Conservation (phyloP, 2,113 vertebrate genomes). For the Psophia crepitans region DNA sequence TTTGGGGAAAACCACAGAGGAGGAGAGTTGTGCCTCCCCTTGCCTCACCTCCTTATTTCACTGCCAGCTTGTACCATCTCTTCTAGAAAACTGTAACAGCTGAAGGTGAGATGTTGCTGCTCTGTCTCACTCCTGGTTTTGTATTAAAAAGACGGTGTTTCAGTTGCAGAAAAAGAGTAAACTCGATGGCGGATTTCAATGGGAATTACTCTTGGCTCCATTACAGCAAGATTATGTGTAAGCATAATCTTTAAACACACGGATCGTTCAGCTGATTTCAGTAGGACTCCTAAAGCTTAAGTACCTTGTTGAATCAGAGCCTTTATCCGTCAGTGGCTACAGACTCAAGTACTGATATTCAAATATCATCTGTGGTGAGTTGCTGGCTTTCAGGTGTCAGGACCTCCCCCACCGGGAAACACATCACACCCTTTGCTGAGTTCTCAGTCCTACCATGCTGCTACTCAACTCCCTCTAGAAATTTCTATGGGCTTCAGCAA, state of each 20-base stretch:
- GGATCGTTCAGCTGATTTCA: constrained; percentile 17
- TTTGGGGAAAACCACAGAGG: neutral
- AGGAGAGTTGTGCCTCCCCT: neutral
- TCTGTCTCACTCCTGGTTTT: neutral
- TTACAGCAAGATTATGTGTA: neutral
- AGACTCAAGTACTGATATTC: neutral
- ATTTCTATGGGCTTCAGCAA: neutral
- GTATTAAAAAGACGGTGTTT: neutral
- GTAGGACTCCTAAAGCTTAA: neutral
- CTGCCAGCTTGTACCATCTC: neutral
- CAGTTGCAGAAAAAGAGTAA: neutral
- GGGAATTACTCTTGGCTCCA: neutral
- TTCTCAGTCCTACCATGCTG: neutral
- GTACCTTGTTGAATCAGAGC: constrained; percentile 36
- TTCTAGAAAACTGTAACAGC: neutral
- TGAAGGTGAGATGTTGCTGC: neutral
- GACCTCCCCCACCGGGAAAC: neutral
- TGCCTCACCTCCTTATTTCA: neutral
- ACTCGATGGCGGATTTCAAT: neutral
- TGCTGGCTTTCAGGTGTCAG: neutral
- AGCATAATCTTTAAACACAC: neutral
- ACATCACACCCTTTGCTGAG: neutral
- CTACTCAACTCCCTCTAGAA: neutral
- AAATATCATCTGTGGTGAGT: neutral
- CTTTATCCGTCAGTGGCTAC: neutral